These are phyloP conservation scores for Tyto alba DNA, from an alignment of 2,113 vertebrate genomes.

Conservation along the genomic window DNA sequence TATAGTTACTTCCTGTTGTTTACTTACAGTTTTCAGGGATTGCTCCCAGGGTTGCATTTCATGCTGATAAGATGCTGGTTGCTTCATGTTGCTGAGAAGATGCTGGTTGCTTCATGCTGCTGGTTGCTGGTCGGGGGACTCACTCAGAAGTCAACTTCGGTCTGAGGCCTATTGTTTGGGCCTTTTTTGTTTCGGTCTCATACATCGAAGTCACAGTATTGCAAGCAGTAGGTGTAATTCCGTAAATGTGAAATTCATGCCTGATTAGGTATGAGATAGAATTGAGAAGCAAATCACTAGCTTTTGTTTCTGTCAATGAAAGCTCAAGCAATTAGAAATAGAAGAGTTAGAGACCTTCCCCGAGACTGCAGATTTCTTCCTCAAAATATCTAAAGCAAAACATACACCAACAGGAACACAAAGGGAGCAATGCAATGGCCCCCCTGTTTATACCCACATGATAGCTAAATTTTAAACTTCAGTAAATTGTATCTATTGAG, in stretches of 20 bases:
- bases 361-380: background rate
- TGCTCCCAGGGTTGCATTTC: too few relatives aligned
- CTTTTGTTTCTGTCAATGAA: background rate
- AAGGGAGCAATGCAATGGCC: background rate
- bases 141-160: too few relatives aligned
- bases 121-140: too few relatives aligned
- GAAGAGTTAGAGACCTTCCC: background rate
- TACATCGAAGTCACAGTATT: background rate
- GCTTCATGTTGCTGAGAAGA: too few relatives aligned
- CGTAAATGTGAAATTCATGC: background rate
- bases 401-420: background rate
- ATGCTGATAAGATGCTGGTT: too few relatives aligned
- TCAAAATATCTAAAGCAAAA: background rate
- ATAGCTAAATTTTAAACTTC: background rate
- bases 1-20: too few relatives aligned
- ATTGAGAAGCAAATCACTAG: background rate
- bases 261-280: background rate
- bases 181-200: too few relatives aligned
- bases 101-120: too few relatives aligned
- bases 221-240: background rate
- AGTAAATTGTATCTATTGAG: background rate
- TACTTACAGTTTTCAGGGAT: too few relatives aligned
- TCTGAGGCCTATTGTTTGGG: too few relatives aligned
- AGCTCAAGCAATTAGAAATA: background rate
- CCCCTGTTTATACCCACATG: fast-evolving